phyloP scores from a whole-genome alignment of 2,113 vertebrate species.

The Mohoua ochrocephala region DNA sequence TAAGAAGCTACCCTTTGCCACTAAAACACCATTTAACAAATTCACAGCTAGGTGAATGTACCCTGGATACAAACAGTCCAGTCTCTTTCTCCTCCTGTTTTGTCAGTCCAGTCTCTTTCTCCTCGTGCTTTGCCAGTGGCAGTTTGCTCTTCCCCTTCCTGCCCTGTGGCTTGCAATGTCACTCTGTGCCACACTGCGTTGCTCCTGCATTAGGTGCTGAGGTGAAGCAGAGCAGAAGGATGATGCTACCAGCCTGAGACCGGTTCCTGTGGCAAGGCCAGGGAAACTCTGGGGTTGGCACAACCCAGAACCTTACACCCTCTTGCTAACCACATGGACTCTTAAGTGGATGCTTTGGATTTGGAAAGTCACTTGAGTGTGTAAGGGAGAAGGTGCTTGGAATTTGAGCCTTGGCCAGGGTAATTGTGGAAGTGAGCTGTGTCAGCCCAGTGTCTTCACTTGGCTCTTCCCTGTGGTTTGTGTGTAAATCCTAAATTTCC shows the following conservation, averaged over 20 bases:
- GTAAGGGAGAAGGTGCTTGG: neutral
- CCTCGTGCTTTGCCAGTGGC: neutral
- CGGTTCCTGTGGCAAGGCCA: neutral
- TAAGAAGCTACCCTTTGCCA: neutral
- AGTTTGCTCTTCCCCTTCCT: neutral
- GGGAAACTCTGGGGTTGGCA: neutral
- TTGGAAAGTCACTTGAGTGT: neutral
- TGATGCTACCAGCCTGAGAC: neutral
- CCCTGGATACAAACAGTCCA: neutral
- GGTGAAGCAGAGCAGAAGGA: neutral
- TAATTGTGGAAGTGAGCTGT: neutral
- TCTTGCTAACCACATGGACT: neutral
- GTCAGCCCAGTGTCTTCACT: neutral
- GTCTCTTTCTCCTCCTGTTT: neutral
- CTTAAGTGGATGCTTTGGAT: neutral
- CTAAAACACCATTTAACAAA: neutral
- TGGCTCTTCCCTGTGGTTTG: neutral
- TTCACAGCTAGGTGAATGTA: accelerated
- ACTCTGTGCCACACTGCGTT: neutral
- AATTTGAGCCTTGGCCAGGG: neutral
- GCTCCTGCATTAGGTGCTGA: neutral
- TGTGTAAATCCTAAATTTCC: neutral
- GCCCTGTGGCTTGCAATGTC: accelerated
- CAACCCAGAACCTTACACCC: neutral
- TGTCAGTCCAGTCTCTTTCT: neutral